Conservation (phyloP, 2,113 vertebrate genomes). For the Polypterus bichir region DNA sequence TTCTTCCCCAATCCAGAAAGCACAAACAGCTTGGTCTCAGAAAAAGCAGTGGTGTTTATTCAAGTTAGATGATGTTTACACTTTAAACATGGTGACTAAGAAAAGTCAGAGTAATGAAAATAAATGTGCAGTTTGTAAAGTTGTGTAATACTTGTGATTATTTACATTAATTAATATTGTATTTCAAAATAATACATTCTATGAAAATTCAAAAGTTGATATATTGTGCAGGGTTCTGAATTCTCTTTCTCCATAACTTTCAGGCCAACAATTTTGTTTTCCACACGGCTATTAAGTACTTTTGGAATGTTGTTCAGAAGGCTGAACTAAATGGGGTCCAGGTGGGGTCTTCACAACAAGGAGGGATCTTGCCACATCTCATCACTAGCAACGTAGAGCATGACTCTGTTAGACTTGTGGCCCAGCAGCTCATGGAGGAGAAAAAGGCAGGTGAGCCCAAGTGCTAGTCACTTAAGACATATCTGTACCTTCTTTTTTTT, state of each 20-base stretch:
- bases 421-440: constrained; percentile 53
- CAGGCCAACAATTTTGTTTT: constrained; percentile 89
- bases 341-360: constrained; percentile 7
- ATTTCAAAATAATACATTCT: no score
- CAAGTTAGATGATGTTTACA: no score
- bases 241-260: constrained; percentile 1
- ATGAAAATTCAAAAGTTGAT: background rate
- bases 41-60: no score
- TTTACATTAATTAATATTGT: no score
- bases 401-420: constrained; percentile 65
- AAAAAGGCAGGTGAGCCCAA: constrained; percentile 49
- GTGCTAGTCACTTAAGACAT: no score
- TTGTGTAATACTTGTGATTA: no score
- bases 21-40: no score
- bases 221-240: background rate
- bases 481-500: no score
- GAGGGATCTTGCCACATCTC: constrained; percentile 51
- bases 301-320: constrained; percentile 27
- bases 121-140: no score
- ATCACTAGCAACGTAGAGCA: constrained; percentile 77
- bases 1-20: no score
- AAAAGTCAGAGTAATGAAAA: no score
- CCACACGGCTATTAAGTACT: constrained; percentile 59
- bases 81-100: no score
- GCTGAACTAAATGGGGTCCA: constrained; percentile 1